phyloP scores from a whole-genome alignment of 23 tunicate genomes.

The Styela clava region DNA sequence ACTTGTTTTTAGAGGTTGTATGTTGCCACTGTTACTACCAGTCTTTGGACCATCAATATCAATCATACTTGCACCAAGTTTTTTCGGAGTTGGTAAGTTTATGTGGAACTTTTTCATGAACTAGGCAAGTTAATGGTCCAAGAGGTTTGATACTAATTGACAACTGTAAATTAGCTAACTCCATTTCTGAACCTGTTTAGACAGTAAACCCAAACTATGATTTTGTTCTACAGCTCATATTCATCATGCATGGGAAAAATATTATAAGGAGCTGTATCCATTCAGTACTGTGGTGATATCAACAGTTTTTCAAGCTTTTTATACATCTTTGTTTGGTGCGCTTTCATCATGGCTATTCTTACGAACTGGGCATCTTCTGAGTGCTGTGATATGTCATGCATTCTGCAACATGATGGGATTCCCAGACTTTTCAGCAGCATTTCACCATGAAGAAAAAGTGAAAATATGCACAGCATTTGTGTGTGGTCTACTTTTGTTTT shows the following conservation, averaged over 20 bases:
- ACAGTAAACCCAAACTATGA: no score
- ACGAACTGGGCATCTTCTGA: slow-evolving; percentile 75
- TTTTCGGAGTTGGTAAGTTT: slow-evolving; percentile 83
- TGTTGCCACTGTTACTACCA: slow-evolving; percentile 82
- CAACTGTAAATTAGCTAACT: no score
- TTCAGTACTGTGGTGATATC: slow-evolving; percentile 44
- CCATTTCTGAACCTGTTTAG: no score
- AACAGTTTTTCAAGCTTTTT: slow-evolving; percentile 71
- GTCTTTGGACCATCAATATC: slow-evolving; percentile 55
- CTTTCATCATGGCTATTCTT: slow-evolving; percentile 69
- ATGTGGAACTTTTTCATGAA: no score
- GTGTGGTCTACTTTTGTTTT: slow-evolving; percentile 48
- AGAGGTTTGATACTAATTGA: no score
- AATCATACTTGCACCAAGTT: slow-evolving; percentile 80
- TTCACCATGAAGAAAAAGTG: slow-evolving; percentile 25
- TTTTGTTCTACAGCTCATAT: slow-evolving; percentile 53
- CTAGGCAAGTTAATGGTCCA: no score
- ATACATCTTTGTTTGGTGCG: slow-evolving; percentile 78
- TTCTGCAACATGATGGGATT: slow-evolving; percentile 93
- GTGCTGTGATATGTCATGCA: slow-evolving; percentile 72
- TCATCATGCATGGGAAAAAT: slow-evolving; percentile 82
- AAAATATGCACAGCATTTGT: slow-evolving; percentile 48
- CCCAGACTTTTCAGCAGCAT: slow-evolving; percentile 74
- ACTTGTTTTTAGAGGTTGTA: slow-evolving; percentile 82
- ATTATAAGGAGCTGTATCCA: slow-evolving; percentile 41